Evolutionary conservation across 1,140 invertebrate genomes (phyloP).

Genomic region (Antheraea mylitta): DNA sequence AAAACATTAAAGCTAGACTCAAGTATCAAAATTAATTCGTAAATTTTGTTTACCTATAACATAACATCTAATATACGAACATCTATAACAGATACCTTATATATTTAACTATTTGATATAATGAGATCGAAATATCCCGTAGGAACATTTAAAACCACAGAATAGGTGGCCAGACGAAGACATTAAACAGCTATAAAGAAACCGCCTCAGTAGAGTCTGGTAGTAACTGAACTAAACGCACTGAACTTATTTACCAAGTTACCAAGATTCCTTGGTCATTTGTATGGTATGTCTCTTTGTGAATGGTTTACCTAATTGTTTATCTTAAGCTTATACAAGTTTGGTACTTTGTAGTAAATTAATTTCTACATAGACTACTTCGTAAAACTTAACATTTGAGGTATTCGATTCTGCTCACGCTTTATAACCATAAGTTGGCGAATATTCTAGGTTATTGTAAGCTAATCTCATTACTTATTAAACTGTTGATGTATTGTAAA

Average conservation of each 20-base stretch:
- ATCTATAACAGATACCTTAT: no score
- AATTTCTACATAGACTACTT: not conserved
- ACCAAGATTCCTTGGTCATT: slow-evolving; percentile 19
- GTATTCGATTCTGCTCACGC: no score
- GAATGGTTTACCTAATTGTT: slow-evolving; percentile 7
- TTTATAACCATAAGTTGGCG: no score
- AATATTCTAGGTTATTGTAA: no score
- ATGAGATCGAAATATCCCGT: not conserved
- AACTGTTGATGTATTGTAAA: no score
- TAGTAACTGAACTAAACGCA: slow-evolving; percentile 5
- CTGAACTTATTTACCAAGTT: slow-evolving; percentile 31
- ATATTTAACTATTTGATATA: not conserved
- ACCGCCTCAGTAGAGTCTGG: slow-evolving; percentile 33
- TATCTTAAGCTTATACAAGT: slow-evolving; percentile 5
- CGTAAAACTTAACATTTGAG: no score
- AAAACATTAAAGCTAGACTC: no score
- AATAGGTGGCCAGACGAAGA: slow-evolving; percentile 38
- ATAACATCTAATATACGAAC: no score
- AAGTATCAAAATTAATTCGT: no score
- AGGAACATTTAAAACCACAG: slow-evolving; percentile 18
- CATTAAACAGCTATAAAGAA: slow-evolving; percentile 62
- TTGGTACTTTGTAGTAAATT: not conserved
- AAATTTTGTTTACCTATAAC: no score
- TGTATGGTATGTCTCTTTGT: slow-evolving; percentile 6
- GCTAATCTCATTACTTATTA: no score